Evolutionary conservation across 2,888 invertebrate species (phyloP).

Genomic region (Limnephilus auricula): DNA sequence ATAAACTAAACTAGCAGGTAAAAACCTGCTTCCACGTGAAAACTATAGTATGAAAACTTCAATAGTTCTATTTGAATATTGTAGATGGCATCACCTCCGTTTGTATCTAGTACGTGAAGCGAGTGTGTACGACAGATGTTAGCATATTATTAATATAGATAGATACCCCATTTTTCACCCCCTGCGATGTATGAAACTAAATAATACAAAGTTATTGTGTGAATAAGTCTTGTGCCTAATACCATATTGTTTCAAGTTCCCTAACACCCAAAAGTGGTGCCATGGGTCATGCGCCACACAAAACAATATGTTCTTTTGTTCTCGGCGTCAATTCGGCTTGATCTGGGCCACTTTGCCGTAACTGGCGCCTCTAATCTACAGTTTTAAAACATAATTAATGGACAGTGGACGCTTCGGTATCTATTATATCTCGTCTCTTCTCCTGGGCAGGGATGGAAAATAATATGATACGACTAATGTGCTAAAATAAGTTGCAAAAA

Average conservation of each 20-base stretch:
- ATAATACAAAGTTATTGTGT: not conserved
- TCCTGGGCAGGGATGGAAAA: not conserved
- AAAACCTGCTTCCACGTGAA: too few relatives aligned
- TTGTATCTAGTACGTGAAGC: too few relatives aligned
- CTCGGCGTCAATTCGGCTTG: not conserved
- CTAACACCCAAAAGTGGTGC: not conserved
- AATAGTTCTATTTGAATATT: too few relatives aligned
- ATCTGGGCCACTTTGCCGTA: not conserved
- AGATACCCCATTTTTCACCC: not conserved
- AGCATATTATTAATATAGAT: too few relatives aligned
- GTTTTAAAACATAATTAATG: conserved; percentile 39
- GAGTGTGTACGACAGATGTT: too few relatives aligned
- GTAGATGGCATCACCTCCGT: too few relatives aligned
- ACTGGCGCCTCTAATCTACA: conserved; percentile 36
- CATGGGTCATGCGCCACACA: not conserved
- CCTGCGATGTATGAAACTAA: not conserved
- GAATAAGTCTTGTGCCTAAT: not conserved
- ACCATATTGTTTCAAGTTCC: not conserved
- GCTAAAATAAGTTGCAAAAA: too few relatives aligned
- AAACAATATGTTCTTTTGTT: not conserved
- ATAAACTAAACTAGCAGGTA: too few relatives aligned
- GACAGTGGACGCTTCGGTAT: conserved; percentile 34
- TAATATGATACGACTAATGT: too few relatives aligned
- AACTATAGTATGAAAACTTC: too few relatives aligned
- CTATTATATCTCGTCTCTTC: not conserved